Conservation (phyloP, 2,113 vertebrate species). For the Phrynocephalus versicolor region DNA sequence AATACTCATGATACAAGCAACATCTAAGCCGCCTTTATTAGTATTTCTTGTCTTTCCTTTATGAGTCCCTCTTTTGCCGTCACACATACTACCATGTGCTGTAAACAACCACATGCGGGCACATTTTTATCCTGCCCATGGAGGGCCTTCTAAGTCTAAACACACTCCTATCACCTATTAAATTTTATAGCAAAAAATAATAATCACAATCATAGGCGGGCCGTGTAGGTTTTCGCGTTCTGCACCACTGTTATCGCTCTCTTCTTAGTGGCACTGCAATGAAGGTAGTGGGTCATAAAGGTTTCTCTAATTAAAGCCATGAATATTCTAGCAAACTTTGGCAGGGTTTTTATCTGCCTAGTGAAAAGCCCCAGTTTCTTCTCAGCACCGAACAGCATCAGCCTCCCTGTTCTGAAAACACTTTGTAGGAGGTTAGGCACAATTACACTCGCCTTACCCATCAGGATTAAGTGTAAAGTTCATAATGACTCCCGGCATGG, state of each 20-base stretch:
- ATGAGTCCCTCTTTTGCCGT: conserved; percentile 9
- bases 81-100: not conserved
- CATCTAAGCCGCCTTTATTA: conserved; percentile 17
- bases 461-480: conserved; percentile 41
- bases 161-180: not conserved
- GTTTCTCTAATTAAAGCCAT: conserved; percentile 48
- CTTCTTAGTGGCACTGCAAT: conserved; percentile 28
- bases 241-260: conserved; percentile 8
- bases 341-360: conserved; percentile 48
- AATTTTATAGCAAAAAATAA: not conserved
- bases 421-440: conserved; percentile 53
- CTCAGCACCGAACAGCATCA: conserved; percentile 39
- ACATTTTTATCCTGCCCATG: not conserved
- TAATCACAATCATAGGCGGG: conserved; percentile 4
- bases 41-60: conserved; percentile 15
- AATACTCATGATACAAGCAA: conserved; percentile 33
- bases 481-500: conserved; percentile 48
- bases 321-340: conserved; percentile 45
- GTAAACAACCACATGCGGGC: not conserved
- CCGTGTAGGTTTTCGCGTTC: conserved; percentile 24
- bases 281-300: not conserved
- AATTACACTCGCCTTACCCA: conserved; percentile 51
- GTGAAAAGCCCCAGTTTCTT: conserved; percentile 44
- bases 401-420: conserved; percentile 44
- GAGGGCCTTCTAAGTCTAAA: not conserved